These are phyloP conservation scores for Arvicanthis niloticus DNA, from an alignment of 2,113 vertebrate genomes.

Conservation along the genomic window DNA sequence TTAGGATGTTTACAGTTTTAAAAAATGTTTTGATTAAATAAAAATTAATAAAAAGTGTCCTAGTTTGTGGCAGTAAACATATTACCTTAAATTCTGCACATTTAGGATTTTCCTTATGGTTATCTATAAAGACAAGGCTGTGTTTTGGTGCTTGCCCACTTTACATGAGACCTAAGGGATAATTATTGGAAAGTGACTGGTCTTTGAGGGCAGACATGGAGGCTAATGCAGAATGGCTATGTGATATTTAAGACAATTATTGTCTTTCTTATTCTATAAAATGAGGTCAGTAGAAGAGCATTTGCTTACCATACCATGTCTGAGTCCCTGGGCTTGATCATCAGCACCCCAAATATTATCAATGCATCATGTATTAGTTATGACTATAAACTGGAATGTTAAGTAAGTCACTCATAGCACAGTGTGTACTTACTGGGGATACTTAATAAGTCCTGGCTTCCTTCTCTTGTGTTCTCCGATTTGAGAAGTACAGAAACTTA, in stretches of 20 bases:
- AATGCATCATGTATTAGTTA: fast-evolving
- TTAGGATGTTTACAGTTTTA: not conserved
- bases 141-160: not conserved
- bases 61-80: not conserved
- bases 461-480: not conserved
- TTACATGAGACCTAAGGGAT: no score
- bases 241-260: not conserved
- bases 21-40: constrained; percentile 28
- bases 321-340: not conserved
- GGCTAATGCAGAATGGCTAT: not conserved
- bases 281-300: not conserved
- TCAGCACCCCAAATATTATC: not conserved
- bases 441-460: not conserved
- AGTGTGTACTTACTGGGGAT: no score
- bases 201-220: not conserved
- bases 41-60: not conserved
- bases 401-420: not conserved
- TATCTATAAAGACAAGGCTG: not conserved
- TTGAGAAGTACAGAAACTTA: not conserved
- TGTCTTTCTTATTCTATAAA: not conserved
- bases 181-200: not conserved
- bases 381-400: not conserved
- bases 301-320: no score
- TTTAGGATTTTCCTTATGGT: not conserved
- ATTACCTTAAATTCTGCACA: not conserved